Evolutionary conservation across 2,113 vertebrate genomes (phyloP), one percentile per base, ranked within the genome.

Genomic region (Etheostoma spectabile): DNA sequence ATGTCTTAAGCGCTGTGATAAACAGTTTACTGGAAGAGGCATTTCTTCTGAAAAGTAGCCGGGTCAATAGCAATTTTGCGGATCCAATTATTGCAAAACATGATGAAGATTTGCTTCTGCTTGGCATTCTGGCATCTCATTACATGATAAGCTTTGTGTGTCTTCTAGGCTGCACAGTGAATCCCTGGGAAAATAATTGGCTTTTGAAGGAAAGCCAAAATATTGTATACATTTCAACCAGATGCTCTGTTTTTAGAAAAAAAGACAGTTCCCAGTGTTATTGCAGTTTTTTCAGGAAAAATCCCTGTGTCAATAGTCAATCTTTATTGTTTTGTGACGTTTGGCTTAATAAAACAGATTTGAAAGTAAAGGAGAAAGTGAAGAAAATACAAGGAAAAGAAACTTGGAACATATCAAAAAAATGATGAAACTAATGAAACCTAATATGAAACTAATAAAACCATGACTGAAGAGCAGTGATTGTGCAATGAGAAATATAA

Each of bases 171-270:
- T 19, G 14, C 77, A 42, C 53, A 69, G 78, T 11, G 33, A 55
- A 67, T 86, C 64, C 3, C 18, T 72, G 10, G 53, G 11, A 24
- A 90, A 86, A 88, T 88, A 89, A 87, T 86, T 89, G 48, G 62
- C 52, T 91, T 84, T 85, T 83, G 61, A 84, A 62, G 22, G 19
- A 60, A 56, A 67, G 74, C 79, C 75, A 80, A 78, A 81, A 76
- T 76, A 65, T 60, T 77, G 71, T 83, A 56, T 79, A 78, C 42
- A 88, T 82, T 82, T 89, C 3, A 72, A 77, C 24, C 68, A 83
- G 62, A 80, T 63, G 59, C 69, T 45, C 2, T 70, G 16, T 67
- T 85, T 82, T 63, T 70, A 30, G 30, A 65, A 66, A 69, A 69
- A 63, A 30, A 21, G 4, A 52, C 62, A 60, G 46, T 10, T 63